Percentiles rank a stretch among this genome's conserved stretches.
Conservation (phyloP, 2,797 vertebrate species). For the Chelon auratus region DNA sequence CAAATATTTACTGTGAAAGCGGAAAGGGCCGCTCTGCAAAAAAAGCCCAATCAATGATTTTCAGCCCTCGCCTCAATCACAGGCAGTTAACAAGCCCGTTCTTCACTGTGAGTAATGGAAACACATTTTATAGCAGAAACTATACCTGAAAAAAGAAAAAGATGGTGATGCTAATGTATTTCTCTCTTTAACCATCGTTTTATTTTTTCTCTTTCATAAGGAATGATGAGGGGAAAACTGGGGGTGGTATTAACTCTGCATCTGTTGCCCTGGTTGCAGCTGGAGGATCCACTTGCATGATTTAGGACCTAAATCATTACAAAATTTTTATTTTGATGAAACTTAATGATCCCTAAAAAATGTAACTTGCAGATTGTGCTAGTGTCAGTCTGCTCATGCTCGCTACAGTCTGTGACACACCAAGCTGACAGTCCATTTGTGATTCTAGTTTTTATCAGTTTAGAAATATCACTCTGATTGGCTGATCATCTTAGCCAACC, state of each 20-base stretch:
- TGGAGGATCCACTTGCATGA: not conserved
- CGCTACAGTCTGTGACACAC: too few species aligned
- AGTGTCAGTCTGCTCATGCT: too few species aligned
- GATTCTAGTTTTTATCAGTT: too few species aligned
- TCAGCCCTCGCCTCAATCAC: slow-evolving; percentile 36
- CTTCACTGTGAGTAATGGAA: slow-evolving; percentile 22
- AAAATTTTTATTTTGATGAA: too few species aligned
- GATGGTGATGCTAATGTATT: not conserved
- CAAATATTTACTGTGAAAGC: slow-evolving; percentile 52
- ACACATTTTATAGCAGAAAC: slow-evolving; percentile 4
- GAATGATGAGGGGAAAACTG: not conserved
- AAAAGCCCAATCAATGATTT: slow-evolving; percentile 49
- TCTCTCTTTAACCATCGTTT: slow-evolving; percentile 3
- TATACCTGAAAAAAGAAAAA: not conserved
- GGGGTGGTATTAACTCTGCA: not conserved
- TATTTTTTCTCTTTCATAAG: not conserved
- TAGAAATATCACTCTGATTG: too few species aligned
- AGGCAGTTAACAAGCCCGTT: slow-evolving; percentile 45
- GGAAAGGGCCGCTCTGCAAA: slow-evolving; percentile 26
- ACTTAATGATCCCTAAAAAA: too few species aligned
- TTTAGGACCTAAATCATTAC: too few species aligned
- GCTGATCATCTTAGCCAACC: too few species aligned
- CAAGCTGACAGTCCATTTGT: too few species aligned
- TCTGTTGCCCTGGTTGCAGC: not conserved
- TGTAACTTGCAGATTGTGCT: too few species aligned